Evolutionary conservation across 2,797 vertebrate genomes (phyloP).

Genomic region (Oreochromis mossambicus): DNA sequence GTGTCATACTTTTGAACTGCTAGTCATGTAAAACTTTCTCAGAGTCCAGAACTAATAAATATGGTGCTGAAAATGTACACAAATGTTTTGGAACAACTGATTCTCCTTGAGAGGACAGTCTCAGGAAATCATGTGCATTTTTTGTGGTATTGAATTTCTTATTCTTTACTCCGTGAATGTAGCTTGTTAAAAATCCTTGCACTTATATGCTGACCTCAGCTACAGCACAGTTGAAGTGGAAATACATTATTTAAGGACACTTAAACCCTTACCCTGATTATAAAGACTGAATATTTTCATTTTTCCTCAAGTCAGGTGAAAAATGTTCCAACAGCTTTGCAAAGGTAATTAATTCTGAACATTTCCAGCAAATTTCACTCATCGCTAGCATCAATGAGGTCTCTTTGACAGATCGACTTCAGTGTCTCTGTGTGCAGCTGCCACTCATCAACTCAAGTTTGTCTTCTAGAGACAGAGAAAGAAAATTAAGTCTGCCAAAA

Average conservation of each 20-base stretch:
- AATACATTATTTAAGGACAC: background rate
- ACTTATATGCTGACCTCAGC: background rate
- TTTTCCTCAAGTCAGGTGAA: background rate
- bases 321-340: background rate
- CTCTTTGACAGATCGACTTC: background rate
- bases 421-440: background rate
- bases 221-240: rapidly evolving
- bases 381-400: rapidly evolving
- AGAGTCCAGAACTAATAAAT: background rate
- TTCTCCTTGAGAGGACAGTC: background rate
- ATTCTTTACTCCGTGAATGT: background rate
- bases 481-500: background rate
- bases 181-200: background rate
- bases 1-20: background rate
- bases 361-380: background rate
- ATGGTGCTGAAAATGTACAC: background rate
- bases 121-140: background rate
- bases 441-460: background rate
- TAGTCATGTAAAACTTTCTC: background rate
- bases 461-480: background rate
- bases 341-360: background rate
- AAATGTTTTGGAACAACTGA: background rate
- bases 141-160: background rate
- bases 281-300: background rate
- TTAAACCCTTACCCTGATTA: background rate